phyloP scores from a whole-genome alignment of 1,140 invertebrate genomes.

The Tenebrio molitor region DNA sequence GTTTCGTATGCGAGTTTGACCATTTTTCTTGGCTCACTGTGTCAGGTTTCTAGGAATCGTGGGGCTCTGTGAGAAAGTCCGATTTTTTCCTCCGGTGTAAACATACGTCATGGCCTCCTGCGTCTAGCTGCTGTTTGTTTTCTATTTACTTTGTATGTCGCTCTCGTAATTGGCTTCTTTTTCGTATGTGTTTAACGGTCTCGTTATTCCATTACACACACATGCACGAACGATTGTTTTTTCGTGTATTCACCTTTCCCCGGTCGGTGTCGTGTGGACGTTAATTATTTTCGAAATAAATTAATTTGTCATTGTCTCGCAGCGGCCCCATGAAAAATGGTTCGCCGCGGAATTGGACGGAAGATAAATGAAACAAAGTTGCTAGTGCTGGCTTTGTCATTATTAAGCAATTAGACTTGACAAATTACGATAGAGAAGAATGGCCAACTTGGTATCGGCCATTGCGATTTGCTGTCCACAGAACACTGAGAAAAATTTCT shows the following conservation, averaged over 20 bases:
- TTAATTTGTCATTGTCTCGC: slow-evolving; percentile 30
- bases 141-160: slow-evolving; percentile 42
- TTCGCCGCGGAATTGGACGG: neutral
- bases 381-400: neutral
- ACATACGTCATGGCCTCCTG: slow-evolving; percentile 56
- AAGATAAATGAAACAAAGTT: neutral
- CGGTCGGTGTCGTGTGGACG: slow-evolving; percentile 16
- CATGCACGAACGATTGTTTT: too few species aligned
- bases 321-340: neutral
- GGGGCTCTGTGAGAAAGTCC: slow-evolving; percentile 60
- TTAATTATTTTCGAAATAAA: slow-evolving; percentile 32
- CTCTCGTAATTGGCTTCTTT: slow-evolving; percentile 42
- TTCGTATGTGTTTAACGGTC: slow-evolving; percentile 41
- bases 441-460: too few species aligned
- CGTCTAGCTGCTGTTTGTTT: slow-evolving; percentile 51
- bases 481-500: too few species aligned
- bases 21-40: slow-evolving; percentile 62
- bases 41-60: slow-evolving; percentile 62
- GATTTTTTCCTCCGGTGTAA: slow-evolving; percentile 57
- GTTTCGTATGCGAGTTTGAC: slow-evolving; percentile 59
- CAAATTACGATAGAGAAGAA: neutral
- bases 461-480: too few species aligned
- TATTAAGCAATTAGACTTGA: neutral
- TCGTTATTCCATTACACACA: slow-evolving; percentile 4
- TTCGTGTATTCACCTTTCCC: slow-evolving; percentile 9